Evolutionary conservation across 2,888 invertebrate species (phyloP), one percentile per base, ranked within the genome.

Genomic region (Cetonia aurata): DNA sequence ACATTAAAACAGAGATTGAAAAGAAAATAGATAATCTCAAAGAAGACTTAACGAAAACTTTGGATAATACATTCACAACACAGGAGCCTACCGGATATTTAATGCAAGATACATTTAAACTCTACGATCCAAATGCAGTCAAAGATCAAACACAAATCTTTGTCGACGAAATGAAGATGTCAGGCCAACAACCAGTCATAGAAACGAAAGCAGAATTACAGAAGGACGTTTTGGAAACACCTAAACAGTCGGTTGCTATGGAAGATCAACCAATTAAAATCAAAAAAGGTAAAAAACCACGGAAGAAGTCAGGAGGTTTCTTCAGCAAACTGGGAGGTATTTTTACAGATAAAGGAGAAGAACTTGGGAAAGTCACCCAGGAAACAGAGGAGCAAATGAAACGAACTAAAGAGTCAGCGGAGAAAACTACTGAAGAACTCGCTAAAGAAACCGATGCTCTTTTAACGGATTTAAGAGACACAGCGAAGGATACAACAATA

Each of bases 331-430:
- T 74, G 37, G 73, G 72, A 10, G 72, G 69, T 8, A 74, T 67
- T 44, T 74, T 73, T 10, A 71, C 73, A 53, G 56, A 70, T n/a
- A 72, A 75, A 67, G 73, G 73, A n/a, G 57, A 69, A 52, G 50
- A 33, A 6, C 33, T 60, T 41, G 44, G 77, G 50, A 67, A 67
- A 56, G 15, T 31, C 12, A 55, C 42, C 31, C 31, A 65, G 8
- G 65, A 78, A 69, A 62, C 74, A 6, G 66, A 75, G 0, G 77
- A 78, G 25, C 71, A 75, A 15, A 74, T 73, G 19, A 77, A 79
- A 41, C 75, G 74, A 52, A 57, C 71, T 46, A 75, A 75, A 37
- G 79, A 79, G n/a, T 75, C 71, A 6, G 57, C 15, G 2, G 41
- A 25, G 12, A 42, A 53, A 33, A 19, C 19, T 55, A 19, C 25